Percentiles rank a stretch among this genome's conserved stretches.
Evolutionary conservation across 92 coral and sea anemone genomes (phyloP).

Genomic region (Desmophyllum pertusum): DNA sequence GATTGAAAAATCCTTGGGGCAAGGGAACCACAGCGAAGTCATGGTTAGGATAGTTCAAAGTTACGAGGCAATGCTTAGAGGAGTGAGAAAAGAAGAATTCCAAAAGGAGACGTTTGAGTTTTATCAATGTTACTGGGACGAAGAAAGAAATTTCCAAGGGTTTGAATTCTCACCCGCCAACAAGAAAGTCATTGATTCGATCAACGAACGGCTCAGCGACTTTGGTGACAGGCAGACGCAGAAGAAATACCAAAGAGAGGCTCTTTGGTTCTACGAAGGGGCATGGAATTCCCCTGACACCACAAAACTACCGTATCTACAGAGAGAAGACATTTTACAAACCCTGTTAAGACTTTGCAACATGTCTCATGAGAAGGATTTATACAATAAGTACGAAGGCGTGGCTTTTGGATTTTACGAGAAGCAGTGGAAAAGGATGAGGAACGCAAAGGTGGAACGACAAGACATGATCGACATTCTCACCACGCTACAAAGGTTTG

Average conservation of each 20-base stretch:
- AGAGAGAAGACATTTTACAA: slow-evolving; percentile 11
- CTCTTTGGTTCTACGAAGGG: slow-evolving; percentile 39
- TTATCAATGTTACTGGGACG: slow-evolving; percentile 37
- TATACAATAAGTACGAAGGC: background rate
- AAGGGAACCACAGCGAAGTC: slow-evolving; percentile 61
- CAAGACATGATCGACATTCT: slow-evolving; percentile 10
- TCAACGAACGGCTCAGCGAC: background rate
- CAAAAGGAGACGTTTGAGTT: slow-evolving; percentile 23
- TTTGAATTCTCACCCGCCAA: slow-evolving; percentile 17
- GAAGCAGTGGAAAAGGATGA: background rate
- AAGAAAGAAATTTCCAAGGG: slow-evolving; percentile 22
- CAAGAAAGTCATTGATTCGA: slow-evolving; percentile 23
- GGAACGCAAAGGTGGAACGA: background rate
- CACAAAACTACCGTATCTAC: background rate
- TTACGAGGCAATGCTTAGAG: background rate
- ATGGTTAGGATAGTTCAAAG: slow-evolving; percentile 22
- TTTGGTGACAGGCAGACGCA: background rate
- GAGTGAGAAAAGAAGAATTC: slow-evolving; percentile 3
- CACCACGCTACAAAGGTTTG: background rate
- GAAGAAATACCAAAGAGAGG: slow-evolving; percentile 25
- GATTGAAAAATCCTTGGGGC: slow-evolving; percentile 57
- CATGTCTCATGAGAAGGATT: background rate
- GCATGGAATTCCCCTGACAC: slow-evolving; percentile 35
- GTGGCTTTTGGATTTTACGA: slow-evolving; percentile 10
- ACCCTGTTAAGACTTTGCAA: background rate